Percentiles rank a stretch among this genome's conserved stretches.
These are phyloP conservation scores for Sturmia bella DNA, from an alignment of 2,888 invertebrate species.

Conservation along the genomic window DNA sequence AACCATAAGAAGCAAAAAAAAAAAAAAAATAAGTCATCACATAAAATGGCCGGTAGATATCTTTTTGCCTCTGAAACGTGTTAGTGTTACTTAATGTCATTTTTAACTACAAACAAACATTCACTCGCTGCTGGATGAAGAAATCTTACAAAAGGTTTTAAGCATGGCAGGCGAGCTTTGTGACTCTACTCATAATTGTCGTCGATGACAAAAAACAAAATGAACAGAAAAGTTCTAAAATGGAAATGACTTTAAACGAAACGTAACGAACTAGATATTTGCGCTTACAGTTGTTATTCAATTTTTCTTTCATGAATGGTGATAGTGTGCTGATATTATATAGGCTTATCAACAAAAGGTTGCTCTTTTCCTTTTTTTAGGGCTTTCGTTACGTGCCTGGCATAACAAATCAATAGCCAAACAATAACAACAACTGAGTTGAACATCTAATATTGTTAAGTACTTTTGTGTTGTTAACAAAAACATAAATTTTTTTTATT, in stretches of 20 bases:
- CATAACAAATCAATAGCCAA: constrained; percentile 66
- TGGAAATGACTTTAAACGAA: constrained; percentile 51
- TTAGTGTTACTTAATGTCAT: constrained; percentile 68
- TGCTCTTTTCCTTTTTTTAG: constrained; percentile 44
- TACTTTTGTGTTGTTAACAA: constrained; percentile 62
- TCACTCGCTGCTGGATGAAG: background rate
- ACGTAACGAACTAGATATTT: constrained; percentile 40
- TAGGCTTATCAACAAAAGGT: constrained; percentile 68
- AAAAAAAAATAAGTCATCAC: constrained; percentile 39
- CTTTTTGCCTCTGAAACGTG: constrained; percentile 60
- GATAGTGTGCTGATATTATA: constrained; percentile 63
- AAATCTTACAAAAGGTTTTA: constrained; percentile 16
- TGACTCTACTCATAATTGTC: constrained; percentile 43
- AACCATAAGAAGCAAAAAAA: background rate
- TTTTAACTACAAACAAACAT: constrained; percentile 52
- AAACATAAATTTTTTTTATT: constrained; percentile 56
- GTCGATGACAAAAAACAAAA: constrained; percentile 33
- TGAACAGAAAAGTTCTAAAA: background rate
- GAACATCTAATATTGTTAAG: constrained; percentile 64
- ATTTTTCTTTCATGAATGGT: constrained; percentile 51
- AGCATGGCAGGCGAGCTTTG: constrained; percentile 12
- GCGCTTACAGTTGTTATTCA: constrained; percentile 58
- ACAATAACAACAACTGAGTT: background rate
- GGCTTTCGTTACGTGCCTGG: constrained; percentile 63
- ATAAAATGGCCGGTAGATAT: constrained; percentile 65